phyloP scores from a whole-genome alignment of 2,888 invertebrate genomes.

The Scotopteryx bipunctaria region DNA sequence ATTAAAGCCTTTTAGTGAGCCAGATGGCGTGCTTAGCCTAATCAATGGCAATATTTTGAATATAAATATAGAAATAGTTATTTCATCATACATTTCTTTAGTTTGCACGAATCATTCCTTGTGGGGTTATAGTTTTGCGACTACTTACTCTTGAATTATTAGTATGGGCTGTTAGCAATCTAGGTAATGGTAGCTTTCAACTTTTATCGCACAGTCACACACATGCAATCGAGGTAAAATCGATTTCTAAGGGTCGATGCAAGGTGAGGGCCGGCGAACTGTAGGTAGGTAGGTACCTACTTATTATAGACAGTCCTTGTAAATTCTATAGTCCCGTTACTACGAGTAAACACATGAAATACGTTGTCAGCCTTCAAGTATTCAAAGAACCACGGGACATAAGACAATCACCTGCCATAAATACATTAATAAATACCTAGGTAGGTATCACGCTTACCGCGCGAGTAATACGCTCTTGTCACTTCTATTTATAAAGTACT shows the following conservation, averaged over 20 bases:
- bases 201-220: slow-evolving; percentile 25
- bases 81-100: slow-evolving; percentile 75
- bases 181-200: slow-evolving; percentile 29
- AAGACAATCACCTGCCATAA: neutral
- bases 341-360: too few species aligned
- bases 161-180: slow-evolving; percentile 21
- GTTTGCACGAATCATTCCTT: slow-evolving; percentile 87
- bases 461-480: slow-evolving; percentile 21
- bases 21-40: slow-evolving; percentile 30
- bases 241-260: slow-evolving; percentile 24
- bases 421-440: too few species aligned
- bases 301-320: neutral
- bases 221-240: slow-evolving; percentile 26
- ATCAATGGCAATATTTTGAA: slow-evolving; percentile 52
- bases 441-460: neutral
- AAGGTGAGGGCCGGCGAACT: slow-evolving; percentile 33
- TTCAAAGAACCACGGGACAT: slow-evolving; percentile 13
- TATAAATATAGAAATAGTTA: slow-evolving; percentile 50
- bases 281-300: neutral
- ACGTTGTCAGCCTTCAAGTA: too few species aligned
- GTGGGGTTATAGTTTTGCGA: slow-evolving; percentile 48
- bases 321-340: neutral
- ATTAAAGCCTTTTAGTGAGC: slow-evolving; percentile 27
- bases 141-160: slow-evolving; percentile 18
- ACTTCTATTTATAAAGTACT: slow-evolving; percentile 32